Conservation (phyloP, 2,797 vertebrate species). For the Falco biarmicus region DNA sequence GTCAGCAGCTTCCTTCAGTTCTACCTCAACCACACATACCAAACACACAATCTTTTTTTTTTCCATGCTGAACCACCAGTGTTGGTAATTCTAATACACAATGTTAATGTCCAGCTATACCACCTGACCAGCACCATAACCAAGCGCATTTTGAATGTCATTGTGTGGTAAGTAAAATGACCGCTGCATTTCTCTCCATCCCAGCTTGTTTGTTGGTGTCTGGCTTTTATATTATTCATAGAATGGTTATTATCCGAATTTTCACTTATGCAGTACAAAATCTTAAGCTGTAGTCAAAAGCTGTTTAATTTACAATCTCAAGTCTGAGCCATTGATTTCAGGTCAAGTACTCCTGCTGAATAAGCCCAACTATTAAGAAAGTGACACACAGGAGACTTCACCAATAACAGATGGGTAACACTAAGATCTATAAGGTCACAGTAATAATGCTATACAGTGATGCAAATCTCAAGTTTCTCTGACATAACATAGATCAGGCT, state of each 20-base stretch:
- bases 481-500: neutral
- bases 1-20: neutral
- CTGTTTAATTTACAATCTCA: constrained; percentile 77
- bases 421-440: constrained; percentile 78
- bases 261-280: constrained; percentile 74
- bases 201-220: constrained; percentile 32
- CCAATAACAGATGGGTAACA: constrained; percentile 71
- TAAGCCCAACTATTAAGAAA: constrained; percentile 78
- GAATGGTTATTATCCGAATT: constrained; percentile 69
- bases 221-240: constrained; percentile 75
- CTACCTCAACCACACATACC: neutral
- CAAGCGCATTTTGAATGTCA: neutral
- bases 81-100: neutral
- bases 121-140: neutral
- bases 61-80: neutral
- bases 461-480: constrained; percentile 28
- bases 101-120: neutral
- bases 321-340: constrained; percentile 84
- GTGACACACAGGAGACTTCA: constrained; percentile 70
- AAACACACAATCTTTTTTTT: neutral
- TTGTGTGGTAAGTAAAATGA: neutral
- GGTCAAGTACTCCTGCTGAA: constrained; percentile 80
- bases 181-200: neutral
- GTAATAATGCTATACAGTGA: constrained; percentile 20
- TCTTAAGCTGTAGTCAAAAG: constrained; percentile 82